phyloP scores from a whole-genome alignment of 2,888 invertebrate species.

The Schizaphis graminum region DNA sequence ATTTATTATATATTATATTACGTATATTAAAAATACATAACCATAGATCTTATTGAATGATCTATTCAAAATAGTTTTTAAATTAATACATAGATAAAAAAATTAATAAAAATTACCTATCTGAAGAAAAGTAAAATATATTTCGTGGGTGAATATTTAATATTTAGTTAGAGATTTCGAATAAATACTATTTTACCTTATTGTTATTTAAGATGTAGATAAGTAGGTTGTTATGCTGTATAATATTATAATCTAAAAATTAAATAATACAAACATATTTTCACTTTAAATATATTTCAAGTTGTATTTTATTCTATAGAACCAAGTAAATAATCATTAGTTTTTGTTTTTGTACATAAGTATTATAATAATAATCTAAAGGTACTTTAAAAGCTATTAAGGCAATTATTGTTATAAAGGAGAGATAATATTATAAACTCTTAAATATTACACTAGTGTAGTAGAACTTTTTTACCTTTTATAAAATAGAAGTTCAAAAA shows the following conservation, averaged over 20 bases:
- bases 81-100: not conserved
- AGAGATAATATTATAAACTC: slow-evolving; percentile 11
- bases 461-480: not conserved
- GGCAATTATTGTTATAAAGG: slow-evolving; percentile 25
- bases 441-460: not conserved
- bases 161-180: not conserved
- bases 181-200: not conserved
- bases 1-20: not conserved
- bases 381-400: slow-evolving; percentile 30
- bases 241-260: not conserved
- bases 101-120: not conserved
- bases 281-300: not conserved
- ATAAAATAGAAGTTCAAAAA: slow-evolving; percentile 12
- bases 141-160: not conserved
- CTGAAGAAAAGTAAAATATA: not conserved
- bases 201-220: not conserved
- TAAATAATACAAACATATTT: not conserved
- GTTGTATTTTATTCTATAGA: not conserved
- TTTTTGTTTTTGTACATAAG: not conserved
- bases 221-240: not conserved
- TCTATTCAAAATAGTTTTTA: not conserved
- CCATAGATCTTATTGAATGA: no score
- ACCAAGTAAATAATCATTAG: not conserved
- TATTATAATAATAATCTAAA: not conserved
- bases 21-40: not conserved